Evolutionary conservation across 2,113 vertebrate species (phyloP).

Genomic region (Hippocampus barbouri): DNA sequence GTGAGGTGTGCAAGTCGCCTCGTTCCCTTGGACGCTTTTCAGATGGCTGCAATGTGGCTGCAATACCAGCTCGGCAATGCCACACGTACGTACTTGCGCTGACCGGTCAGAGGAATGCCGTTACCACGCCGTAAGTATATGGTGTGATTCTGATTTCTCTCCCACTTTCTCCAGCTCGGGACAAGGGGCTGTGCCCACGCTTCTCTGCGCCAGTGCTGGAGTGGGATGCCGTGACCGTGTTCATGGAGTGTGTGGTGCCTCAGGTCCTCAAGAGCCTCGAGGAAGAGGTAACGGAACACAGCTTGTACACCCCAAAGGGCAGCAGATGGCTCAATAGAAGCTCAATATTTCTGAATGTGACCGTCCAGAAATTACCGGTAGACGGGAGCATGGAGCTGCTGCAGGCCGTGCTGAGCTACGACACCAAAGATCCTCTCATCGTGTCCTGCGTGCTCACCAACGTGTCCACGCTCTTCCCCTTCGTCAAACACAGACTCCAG

Average conservation of each 20-base stretch:
- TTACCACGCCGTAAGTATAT: too few species aligned
- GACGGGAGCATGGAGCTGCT: conserved; percentile 86
- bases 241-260: conserved; percentile 84
- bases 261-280: conserved; percentile 84
- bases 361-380: conserved; percentile 79
- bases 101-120: too few species aligned
- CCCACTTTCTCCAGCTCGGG: conserved; percentile 68
- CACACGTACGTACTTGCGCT: conserved; percentile 72
- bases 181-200: conserved; percentile 81
- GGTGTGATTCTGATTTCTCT: neutral
- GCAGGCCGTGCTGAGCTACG: conserved; percentile 83
- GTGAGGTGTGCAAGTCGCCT: conserved; percentile 84
- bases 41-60: conserved; percentile 87
- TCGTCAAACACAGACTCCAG: conserved; percentile 79
- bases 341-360: neutral
- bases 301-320: neutral
- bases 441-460: conserved; percentile 91
- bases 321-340: neutral
- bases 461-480: conserved; percentile 88
- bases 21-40: conserved; percentile 85
- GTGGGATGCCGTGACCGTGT: conserved; percentile 96
- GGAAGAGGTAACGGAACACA: conserved; percentile 76
- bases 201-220: conserved; percentile 86
- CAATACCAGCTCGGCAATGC: conserved; percentile 78
- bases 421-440: conserved; percentile 90